Base-by-base conservation (phyloP, 2,888 invertebrate genomes). In the Euproctis similis region DNA sequence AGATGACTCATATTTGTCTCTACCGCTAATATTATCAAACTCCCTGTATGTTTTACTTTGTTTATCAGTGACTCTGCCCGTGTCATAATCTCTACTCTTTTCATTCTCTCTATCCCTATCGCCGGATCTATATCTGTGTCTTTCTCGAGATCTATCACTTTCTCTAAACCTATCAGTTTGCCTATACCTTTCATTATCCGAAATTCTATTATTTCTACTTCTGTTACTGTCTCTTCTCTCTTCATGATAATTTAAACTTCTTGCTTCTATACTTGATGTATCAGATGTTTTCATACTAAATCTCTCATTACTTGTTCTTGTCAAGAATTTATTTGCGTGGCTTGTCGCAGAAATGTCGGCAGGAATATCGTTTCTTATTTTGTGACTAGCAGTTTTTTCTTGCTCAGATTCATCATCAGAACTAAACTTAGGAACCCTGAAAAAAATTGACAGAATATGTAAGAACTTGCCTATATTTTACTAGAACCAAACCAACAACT, bases 351-450 rank as follows among this genome's bases (percentile, higher is more conserved):
- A 19, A 3, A 44, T 42, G 14, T 30, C 22, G 21, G n/a, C 14
- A 20, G n/a, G 20, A n/a, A 11, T 12, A 19, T 58, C 44, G 31
- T 31, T 53, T 31, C 34, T 28, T 10, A 14, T 22, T 17, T 30
- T 36, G 26, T 44, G 36, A 23, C 39, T 55, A 27, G 36, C 36
- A 28, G 20, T 29, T 28, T 32, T 21, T 31, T 39, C 39, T 20
- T 29, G 34, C 13, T 64, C 52, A 35, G 29, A 41, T 39, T 73
- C 74, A 37, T 74, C 75, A 49, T 74, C 71, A 12, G 70, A 59
- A 53, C 65, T 69, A 31, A 59, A 59, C 33, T 46, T 59, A 1
- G 32, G 39, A 14, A 28, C 30, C 19, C 56, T 58, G 36, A 28
- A 59, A 58, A 18, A 10, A 17, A 19, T n/a, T n/a, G n/a, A n/a